Evolutionary conservation across 2,888 invertebrate species (phyloP), one percentile per base, ranked within the genome.

Genomic region (Hoplodrina blanda): DNA sequence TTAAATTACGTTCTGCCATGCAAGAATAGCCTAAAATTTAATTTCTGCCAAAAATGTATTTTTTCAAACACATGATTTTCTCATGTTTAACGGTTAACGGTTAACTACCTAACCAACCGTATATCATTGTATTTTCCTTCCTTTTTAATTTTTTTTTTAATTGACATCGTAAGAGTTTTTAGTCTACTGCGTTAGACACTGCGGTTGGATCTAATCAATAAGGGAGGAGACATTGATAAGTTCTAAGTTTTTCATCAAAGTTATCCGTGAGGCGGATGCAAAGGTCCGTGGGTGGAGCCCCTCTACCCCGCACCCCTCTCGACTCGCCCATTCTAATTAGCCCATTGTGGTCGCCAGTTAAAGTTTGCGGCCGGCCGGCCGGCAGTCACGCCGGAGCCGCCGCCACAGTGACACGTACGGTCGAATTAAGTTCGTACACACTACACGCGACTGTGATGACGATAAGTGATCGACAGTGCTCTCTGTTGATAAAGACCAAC

Each of bases 311-410:
- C 92, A 72, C 91, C 89, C 87, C 92, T 85, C 87, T 87, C 89
- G 87, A 87, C 91, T 94, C 91, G 94, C 94, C 81, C 95, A 95
- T 96, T 95, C 95, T 95, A 96, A 96, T 95, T 95, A 95, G 94
- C 93, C 90, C 92, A 95, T 95, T 95, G 95, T 95, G 94, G 94
- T 92, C 89, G 93, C 88, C 88, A 90, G 92, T 92, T 90, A 89
- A 92, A 93, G 90, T 94, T 94, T 92, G 94, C 92, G 91, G 89
- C 89, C 90, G 89, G 91, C 92, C 91, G 92, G 92, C 93, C 91
- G 93, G 92, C 93, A 92, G 91, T 96, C 92, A 93, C 91, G 93
- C 93, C 91, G 92, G 87, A 88, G 87, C 89, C 88, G 87, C 88
- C 90, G 92, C 81, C 85, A 82, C 78, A 86, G 88, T 70, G 87